Base-by-base conservation (phyloP, 2,797 vertebrate species). In the Halcyon smyrnensis region DNA sequence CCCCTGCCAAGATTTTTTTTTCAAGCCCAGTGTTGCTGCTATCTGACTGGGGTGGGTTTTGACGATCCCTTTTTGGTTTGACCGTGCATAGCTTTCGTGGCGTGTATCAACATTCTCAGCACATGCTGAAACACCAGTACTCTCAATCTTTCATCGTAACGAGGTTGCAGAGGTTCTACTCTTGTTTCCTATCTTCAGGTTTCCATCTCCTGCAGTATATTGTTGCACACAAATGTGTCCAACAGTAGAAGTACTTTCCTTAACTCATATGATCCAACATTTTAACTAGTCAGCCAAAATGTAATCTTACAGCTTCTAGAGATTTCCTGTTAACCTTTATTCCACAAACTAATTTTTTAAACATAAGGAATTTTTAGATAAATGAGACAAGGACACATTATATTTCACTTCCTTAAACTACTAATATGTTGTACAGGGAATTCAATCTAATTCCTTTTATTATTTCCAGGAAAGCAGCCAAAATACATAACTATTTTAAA, bases 381-480 rank as follows among this genome's bases (percentile, higher is more conserved):
- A 79, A 71, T 27, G 39, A 79, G 65, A 41, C 8, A 75, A 53
- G 39, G 17, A 73, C 4, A 46, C 3, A 7, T 28, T 75, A 11
- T 56, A 74, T 74, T 87, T 89, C 1, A 71, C 69, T 96, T 84
- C 41, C 37, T 62, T 81, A 51, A 79, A 59, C 18, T 57, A 73
- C 23, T 70, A 43, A n/a, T 53, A 39, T 6, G 25, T 30, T 76
- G 34, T 45, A 34, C 6, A 32, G 51, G 12, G 32, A 56, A 87
- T 41, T 45, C 15, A 89, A 65, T 41, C n/a, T 11, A 65, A 94
- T 78, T 59, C 37, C 30, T 79, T 89, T 36, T 45, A 89, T 63
- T 94, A 84, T 53, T 90, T 81, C 67, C 63, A 89, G 86, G 80
- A 84, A 11, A 87, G 54, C 51, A 84, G 74, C 43, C 63, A 93